These are phyloP conservation scores for Sebastes hubbsi DNA, from an alignment of 2,797 vertebrate species.

Conservation along the genomic window DNA sequence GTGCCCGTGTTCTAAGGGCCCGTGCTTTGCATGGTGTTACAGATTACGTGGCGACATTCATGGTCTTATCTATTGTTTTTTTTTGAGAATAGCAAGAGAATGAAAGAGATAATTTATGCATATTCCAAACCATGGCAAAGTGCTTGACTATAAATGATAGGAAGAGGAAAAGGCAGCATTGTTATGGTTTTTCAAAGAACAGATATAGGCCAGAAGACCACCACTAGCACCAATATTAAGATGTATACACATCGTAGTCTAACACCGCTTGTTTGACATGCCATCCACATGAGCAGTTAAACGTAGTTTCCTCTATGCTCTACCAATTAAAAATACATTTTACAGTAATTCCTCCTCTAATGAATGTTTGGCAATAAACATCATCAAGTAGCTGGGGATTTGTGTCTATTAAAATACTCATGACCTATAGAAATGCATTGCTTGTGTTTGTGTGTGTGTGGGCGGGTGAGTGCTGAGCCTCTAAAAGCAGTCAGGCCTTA, in stretches of 20 bases:
- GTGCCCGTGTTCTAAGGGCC: neutral
- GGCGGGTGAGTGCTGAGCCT: constrained; percentile 53
- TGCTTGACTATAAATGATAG: neutral
- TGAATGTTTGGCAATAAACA: neutral
- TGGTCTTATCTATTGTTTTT: neutral
- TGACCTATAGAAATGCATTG: constrained; percentile 10
- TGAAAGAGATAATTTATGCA: neutral
- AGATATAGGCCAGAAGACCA: neutral
- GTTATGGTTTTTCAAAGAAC: neutral
- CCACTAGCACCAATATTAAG: no score
- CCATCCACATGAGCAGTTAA: neutral
- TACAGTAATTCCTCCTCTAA: neutral
- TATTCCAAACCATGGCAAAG: neutral
- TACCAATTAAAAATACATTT: neutral
- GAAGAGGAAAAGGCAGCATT: neutral
- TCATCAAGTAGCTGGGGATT: neutral
- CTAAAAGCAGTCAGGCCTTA: constrained; percentile 63
- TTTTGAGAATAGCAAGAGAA: neutral
- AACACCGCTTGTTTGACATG: neutral
- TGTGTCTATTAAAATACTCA: constrained; percentile 1
- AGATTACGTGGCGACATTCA: neutral
- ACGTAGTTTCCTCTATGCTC: neutral
- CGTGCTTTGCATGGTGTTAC: neutral
- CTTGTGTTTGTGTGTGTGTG: constrained; percentile 13
- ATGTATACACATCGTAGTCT: neutral